phyloP scores from a whole-genome alignment of 2,113 vertebrate species.

The Hemibagrus wyckioides region DNA sequence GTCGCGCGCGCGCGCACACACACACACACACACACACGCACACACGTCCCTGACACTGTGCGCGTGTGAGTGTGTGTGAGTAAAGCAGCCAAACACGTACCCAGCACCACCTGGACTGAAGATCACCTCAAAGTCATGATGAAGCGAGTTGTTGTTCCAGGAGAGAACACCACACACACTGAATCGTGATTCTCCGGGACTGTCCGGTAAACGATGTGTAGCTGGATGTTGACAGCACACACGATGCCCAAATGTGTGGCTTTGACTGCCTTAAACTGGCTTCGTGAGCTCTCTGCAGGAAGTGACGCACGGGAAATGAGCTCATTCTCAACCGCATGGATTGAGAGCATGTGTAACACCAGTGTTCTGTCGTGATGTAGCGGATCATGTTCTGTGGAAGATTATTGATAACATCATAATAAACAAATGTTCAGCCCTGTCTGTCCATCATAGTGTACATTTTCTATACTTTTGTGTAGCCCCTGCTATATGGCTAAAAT shows the following conservation, averaged over 20 bases:
- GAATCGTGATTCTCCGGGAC: neutral
- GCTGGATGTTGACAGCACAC: constrained; percentile 58
- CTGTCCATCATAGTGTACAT: neutral
- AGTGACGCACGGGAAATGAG: constrained; percentile 64
- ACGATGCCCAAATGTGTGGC: constrained; percentile 17
- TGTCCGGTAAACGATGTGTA: neutral
- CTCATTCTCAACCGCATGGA: constrained; percentile 48
- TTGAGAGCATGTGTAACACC: neutral
- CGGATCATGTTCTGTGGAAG: neutral
- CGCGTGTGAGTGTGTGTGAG: neutral
- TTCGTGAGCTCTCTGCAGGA: constrained; percentile 60
- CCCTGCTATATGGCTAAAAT: neutral
- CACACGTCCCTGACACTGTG: neutral
- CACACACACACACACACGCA: too few relatives aligned
- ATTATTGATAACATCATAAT: too few relatives aligned
- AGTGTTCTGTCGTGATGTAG: neutral
- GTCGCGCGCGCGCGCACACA: too few relatives aligned
- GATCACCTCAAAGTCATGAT: constrained; percentile 80
- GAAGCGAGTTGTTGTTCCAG: constrained; percentile 59
- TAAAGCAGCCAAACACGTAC: constrained; percentile 57
- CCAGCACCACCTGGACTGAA: constrained; percentile 77
- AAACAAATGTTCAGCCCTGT: neutral
- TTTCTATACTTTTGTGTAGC: neutral
- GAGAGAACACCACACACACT: constrained; percentile 54
- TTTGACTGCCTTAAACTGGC: constrained; percentile 72